Conservation (phyloP, 2,888 invertebrate species). For the Galerucella nymphaeae region DNA sequence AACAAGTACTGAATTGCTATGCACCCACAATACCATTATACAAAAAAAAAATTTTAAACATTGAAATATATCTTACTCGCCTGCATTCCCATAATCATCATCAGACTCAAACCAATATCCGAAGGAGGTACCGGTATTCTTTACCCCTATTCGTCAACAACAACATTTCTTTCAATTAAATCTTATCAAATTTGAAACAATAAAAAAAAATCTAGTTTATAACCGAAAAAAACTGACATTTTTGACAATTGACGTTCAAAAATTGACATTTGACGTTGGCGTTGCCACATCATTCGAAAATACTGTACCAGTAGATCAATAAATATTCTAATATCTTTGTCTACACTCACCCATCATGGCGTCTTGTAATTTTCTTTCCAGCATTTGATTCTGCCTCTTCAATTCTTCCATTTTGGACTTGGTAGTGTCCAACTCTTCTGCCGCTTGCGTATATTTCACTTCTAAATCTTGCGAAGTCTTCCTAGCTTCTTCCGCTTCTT, state of each 20-base stretch:
- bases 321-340: background rate
- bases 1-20: slow-evolving; percentile 14
- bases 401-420: slow-evolving; percentile 83
- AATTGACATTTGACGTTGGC: no score
- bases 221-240: no score
- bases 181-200: background rate
- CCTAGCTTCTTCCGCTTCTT: slow-evolving; percentile 81
- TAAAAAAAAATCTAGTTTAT: background rate
- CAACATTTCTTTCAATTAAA: background rate
- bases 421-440: slow-evolving; percentile 80
- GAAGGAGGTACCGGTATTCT: background rate
- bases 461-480: slow-evolving; percentile 84
- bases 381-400: slow-evolving; percentile 78
- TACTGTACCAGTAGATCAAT: no score
- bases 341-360: slow-evolving; percentile 64
- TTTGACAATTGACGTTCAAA: no score
- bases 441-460: slow-evolving; percentile 79
- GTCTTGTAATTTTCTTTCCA: slow-evolving; percentile 82
- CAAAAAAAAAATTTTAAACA: slow-evolving; percentile 14
- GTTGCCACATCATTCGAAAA: no score
- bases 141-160: slow-evolving; percentile 21
- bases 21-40: background rate
- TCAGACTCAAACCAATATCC: slow-evolving; percentile 25
- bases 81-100: slow-evolving; percentile 16
- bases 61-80: slow-evolving; percentile 27